These are phyloP conservation scores for Rhodophaea formosa DNA, from an alignment of 2,888 invertebrate species.

Conservation along the genomic window DNA sequence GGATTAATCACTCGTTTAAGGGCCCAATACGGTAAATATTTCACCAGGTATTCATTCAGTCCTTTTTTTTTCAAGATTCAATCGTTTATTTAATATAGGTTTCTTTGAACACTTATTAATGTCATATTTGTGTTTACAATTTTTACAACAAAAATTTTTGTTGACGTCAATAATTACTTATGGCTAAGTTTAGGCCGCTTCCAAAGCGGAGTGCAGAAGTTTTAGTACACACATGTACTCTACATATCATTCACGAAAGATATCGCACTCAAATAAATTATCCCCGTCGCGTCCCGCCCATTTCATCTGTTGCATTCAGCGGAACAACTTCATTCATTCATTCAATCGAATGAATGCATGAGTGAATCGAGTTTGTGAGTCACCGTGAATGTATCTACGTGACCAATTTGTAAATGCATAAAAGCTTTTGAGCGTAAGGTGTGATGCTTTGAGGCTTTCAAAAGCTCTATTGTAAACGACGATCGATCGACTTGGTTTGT, in stretches of 20 bases:
- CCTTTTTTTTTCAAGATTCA: too few relatives aligned
- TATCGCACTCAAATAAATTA: constrained; percentile 8
- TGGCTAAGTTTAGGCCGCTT: too few relatives aligned
- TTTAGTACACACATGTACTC: background rate
- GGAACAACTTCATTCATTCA: constrained; percentile 10
- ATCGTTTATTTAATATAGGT: too few relatives aligned
- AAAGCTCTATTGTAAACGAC: background rate
- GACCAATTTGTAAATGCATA: constrained; percentile 1
- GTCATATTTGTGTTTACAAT: too few relatives aligned
- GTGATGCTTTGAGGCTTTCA: background rate
- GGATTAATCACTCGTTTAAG: too few relatives aligned
- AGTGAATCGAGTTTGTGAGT: constrained; percentile 3
- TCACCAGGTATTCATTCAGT: too few relatives aligned
- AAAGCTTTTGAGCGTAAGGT: background rate
- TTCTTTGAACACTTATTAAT: too few relatives aligned
- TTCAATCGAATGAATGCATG: background rate
- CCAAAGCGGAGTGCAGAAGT: too few relatives aligned
- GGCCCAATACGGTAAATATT: too few relatives aligned
- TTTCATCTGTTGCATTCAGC: constrained; percentile 15
- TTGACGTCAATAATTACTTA: too few relatives aligned
- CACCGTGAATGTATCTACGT: constrained; percentile 2
- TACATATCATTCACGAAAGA: background rate
- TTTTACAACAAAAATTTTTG: too few relatives aligned
- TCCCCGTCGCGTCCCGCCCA: constrained; percentile 3
- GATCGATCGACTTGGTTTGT: background rate